phyloP scores from a whole-genome alignment of 2,888 invertebrate species.

The Crossocerus cetratus region DNA sequence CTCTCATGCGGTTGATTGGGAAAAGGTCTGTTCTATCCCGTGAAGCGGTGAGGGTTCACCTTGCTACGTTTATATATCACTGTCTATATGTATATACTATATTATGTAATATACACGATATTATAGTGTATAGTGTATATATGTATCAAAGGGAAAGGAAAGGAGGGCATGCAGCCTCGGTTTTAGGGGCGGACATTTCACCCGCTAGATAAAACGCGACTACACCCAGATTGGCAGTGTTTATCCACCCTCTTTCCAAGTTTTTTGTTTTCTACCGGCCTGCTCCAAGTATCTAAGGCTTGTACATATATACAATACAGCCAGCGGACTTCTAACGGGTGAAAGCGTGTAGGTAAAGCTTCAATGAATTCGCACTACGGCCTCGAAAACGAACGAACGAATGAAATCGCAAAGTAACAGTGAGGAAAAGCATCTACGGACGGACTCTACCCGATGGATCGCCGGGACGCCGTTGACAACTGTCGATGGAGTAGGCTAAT shows the following conservation, averaged over 20 bases:
- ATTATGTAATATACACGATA: conserved; percentile 50
- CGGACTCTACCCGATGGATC: too few relatives aligned
- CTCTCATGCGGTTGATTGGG: too few relatives aligned
- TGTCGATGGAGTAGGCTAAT: conserved; percentile 6
- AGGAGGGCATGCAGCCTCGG: conserved; percentile 43
- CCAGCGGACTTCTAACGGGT: too few relatives aligned
- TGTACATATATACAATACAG: too few relatives aligned
- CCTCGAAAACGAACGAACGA: too few relatives aligned
- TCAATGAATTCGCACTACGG: too few relatives aligned
- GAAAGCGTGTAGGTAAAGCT: too few relatives aligned
- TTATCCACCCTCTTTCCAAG: too few relatives aligned
- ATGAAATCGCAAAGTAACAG: neutral
- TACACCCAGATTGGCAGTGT: too few relatives aligned
- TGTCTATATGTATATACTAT: conserved; percentile 52
- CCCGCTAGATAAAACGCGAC: too few relatives aligned
- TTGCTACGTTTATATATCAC: conserved; percentile 48
- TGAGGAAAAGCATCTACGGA: conserved; percentile 8
- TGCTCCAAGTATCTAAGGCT: too few relatives aligned
- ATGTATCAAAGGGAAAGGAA: conserved; percentile 27
- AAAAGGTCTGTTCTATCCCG: neutral
- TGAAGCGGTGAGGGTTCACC: conserved; percentile 19
- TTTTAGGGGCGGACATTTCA: conserved; percentile 21
- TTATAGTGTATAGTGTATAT: conserved; percentile 50
- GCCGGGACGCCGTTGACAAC: too few relatives aligned
- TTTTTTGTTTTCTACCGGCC: neutral